These are phyloP conservation scores for Gymnobelideus leadbeateri DNA, from an alignment of 2,113 vertebrate genomes.

Conservation along the genomic window DNA sequence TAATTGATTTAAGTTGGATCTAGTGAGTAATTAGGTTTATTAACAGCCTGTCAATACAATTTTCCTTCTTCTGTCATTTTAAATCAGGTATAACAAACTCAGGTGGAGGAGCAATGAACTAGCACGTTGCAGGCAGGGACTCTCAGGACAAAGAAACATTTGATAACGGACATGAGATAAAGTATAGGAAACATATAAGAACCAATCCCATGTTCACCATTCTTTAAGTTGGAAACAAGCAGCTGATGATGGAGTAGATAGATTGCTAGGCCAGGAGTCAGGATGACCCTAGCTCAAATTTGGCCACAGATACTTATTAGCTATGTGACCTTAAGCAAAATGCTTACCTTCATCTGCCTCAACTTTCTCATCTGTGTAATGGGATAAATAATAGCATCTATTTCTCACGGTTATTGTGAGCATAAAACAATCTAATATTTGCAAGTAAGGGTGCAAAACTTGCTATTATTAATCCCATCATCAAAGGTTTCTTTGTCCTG, in stretches of 20 bases:
- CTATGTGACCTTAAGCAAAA: background rate
- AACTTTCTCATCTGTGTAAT: background rate
- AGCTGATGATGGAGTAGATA: background rate
- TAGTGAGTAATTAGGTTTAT: slow-evolving; percentile 69
- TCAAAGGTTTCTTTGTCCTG: too few species aligned
- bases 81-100: slow-evolving; percentile 42
- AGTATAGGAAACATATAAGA: background rate
- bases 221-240: background rate
- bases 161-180: background rate
- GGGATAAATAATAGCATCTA: background rate
- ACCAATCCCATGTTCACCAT: background rate
- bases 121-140: slow-evolving; percentile 10
- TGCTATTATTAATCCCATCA: background rate
- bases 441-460: background rate
- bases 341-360: background rate
- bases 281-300: background rate
- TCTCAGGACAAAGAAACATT: slow-evolving; percentile 4
- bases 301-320: background rate
- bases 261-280: background rate
- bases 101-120: slow-evolving; percentile 46
- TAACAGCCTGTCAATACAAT: slow-evolving; percentile 65
- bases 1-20: slow-evolving; percentile 71
- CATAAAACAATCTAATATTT: background rate
- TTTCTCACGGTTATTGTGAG: background rate
- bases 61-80: slow-evolving; percentile 61